Evolutionary conservation across 2,888 invertebrate genomes (phyloP), one percentile per base, ranked within the genome.

Genomic region (Digitonthophagus gazella): DNA sequence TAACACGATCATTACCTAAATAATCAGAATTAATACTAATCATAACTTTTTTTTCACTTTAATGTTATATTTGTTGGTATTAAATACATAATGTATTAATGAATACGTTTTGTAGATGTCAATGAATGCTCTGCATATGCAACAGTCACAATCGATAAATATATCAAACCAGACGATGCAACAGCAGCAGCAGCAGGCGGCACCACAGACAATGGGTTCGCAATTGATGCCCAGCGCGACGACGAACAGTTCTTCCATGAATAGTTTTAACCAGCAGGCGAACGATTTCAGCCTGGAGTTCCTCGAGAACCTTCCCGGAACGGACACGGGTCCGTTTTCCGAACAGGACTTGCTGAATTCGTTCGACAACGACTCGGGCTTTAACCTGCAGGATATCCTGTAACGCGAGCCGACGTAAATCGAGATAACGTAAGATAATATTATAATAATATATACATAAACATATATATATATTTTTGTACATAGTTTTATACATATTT

Each of bases 321-420:
- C 88, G 65, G 93, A 95, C 82, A 88, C 91, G 70, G 88, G 88
- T 78, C 90, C 88, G 78, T 90, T 93, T 82, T 90, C 91, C 76
- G 92, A 93, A 70, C 93, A 93, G 81, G 94, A 94, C 80, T 84
- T 94, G 72, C 86, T 94, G 76, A 93, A 90, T 83, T 93, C 93
- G 67, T 88, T 95, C 77, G 95, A 95, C 79, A 90, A 90, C 78
- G 89, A 90, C 78, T 87, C 88, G 73, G 84, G 86, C 70, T 90
- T 91, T 76, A 90, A 89, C 83, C 84, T 92, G 57, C 75, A 75
- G 71, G 77, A 77, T 69, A 77, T 77, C 56, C 72, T 74, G 73
- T 74, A 72, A 73, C 28, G 28, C 28, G 28, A 44, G 28, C 28
- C 28, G 28, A 44, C 28, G 28, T n/a, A n/a, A n/a, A 44, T 44